phyloP scores from a whole-genome alignment of 2,888 invertebrate species.

The Folsomia candida region DNA sequence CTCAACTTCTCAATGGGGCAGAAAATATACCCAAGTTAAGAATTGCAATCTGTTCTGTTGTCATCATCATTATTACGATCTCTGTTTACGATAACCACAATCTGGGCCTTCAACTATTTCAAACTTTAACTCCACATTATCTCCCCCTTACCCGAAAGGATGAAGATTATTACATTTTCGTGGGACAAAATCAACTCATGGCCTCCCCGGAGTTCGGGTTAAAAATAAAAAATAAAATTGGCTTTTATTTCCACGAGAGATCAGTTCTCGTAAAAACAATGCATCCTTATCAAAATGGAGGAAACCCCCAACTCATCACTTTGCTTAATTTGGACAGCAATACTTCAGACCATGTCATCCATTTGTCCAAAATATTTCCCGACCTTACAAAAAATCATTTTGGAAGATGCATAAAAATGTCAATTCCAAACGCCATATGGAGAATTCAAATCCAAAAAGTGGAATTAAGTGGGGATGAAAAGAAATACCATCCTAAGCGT shows the following conservation, averaged over 20 bases:
- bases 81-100: too few relatives aligned
- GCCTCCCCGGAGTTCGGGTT: background rate
- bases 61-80: too few relatives aligned
- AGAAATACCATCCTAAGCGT: slow-evolving; percentile 19
- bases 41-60: too few relatives aligned
- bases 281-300: background rate
- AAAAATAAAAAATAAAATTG: background rate
- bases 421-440: slow-evolving; percentile 20
- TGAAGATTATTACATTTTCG: background rate
- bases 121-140: background rate
- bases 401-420: slow-evolving; percentile 16
- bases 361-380: slow-evolving; percentile 20
- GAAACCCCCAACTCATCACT: background rate
- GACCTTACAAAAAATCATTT: slow-evolving; percentile 24
- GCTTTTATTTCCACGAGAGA: background rate
- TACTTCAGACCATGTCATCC: background rate
- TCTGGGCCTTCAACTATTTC: too few relatives aligned
- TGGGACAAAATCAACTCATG: background rate
- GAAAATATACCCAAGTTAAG: too few relatives aligned
- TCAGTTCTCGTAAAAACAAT: background rate
- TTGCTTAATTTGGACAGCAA: background rate
- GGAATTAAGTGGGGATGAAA: background rate
- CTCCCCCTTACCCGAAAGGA: background rate
- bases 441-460: slow-evolving; percentile 32
- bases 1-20: too few relatives aligned